phyloP scores from a whole-genome alignment of 2,113 vertebrate species.

The Laticauda laticaudata region DNA sequence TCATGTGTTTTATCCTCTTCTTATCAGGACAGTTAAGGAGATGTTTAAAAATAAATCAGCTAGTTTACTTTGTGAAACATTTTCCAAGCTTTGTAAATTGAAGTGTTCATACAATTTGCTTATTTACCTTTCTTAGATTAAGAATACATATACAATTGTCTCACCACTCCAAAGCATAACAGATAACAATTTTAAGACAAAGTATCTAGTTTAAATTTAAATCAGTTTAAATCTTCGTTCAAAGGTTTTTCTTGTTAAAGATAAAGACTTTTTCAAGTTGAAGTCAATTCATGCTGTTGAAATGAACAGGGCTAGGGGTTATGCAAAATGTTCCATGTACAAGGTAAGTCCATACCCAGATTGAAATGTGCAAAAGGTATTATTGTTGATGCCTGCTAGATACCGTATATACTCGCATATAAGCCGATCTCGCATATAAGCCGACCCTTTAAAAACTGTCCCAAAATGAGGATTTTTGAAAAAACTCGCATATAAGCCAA shows the following conservation, averaged over 20 bases:
- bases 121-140: not conserved
- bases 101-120: not conserved
- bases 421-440: too few species aligned
- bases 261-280: not conserved
- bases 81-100: not conserved
- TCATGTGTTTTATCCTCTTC: not conserved
- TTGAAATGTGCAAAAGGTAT: not conserved
- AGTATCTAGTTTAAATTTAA: not conserved
- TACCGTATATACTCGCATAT: too few species aligned
- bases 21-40: not conserved
- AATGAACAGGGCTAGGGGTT: not conserved
- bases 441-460: too few species aligned
- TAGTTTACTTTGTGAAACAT: not conserved
- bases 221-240: not conserved
- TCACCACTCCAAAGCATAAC: not conserved
- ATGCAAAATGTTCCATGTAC: not conserved
- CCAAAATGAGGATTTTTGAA: too few species aligned
- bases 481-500: too few species aligned
- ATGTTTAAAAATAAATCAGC: not conserved
- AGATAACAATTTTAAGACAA: not conserved
- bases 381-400: not conserved
- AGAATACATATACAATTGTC: not conserved
- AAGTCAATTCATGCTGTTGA: not conserved
- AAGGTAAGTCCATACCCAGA: too few species aligned
- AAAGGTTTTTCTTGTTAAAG: not conserved